Evolutionary conservation across 2,797 vertebrate species (phyloP).

Genomic region (Phrynocephalus vlangalii): DNA sequence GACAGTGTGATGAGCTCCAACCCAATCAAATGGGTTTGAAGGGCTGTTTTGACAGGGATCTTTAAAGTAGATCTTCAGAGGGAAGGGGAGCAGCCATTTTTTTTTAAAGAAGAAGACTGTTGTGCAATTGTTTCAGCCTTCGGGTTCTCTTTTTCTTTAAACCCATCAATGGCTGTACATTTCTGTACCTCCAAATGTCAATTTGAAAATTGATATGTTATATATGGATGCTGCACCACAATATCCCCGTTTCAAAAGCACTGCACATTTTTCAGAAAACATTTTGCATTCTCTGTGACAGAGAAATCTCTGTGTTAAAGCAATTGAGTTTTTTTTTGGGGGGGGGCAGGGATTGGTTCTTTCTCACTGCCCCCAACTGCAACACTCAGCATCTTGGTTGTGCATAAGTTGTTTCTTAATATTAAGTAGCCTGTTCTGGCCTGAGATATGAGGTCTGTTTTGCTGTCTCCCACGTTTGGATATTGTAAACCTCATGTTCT

Average conservation of each 20-base stretch:
- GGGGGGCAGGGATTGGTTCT: too few relatives aligned
- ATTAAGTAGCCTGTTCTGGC: not conserved
- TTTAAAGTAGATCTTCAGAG: slow-evolving; percentile 80
- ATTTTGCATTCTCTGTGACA: not conserved
- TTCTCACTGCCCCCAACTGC: not conserved
- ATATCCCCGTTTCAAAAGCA: not conserved
- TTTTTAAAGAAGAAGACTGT: slow-evolving; percentile 43
- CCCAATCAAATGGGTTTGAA: slow-evolving; percentile 93
- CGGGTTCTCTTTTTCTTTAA: slow-evolving; percentile 30
- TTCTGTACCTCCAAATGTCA: slow-evolving; percentile 37
- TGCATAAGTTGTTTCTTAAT: not conserved
- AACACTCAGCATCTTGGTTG: not conserved
- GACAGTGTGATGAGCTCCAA: slow-evolving; percentile 92
- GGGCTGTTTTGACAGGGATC: slow-evolving; percentile 89
- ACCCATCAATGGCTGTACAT: slow-evolving; percentile 31
- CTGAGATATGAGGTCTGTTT: not conserved
- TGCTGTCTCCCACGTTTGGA: not conserved
- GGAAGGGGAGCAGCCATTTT: slow-evolving; percentile 64
- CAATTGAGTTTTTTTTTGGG: not conserved
- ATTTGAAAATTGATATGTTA: slow-evolving; percentile 40
- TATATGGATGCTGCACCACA: not conserved
- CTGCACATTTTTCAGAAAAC: not conserved
- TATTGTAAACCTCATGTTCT: not conserved
- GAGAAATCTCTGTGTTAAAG: not conserved
- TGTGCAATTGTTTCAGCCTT: slow-evolving; percentile 76